Conservation (phyloP, 2,113 vertebrate species). For the Pica pica region DNA sequence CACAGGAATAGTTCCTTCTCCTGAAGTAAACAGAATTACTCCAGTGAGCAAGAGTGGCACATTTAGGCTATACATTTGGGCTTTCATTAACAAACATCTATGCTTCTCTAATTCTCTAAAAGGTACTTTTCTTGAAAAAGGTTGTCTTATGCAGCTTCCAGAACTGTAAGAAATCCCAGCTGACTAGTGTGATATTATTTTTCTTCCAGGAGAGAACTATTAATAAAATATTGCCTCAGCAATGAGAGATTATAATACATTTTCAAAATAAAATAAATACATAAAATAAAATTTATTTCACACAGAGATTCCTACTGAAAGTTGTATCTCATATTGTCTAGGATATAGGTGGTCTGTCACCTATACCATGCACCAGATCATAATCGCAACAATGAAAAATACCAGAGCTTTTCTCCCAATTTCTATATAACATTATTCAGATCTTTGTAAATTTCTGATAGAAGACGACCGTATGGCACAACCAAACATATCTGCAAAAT, state of each 20-base stretch:
- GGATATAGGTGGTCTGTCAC: conserved; percentile 30
- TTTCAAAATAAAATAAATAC: conserved; percentile 39
- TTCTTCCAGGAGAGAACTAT: not conserved
- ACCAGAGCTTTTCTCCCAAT: conserved; percentile 11
- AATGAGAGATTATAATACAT: conserved; percentile 2
- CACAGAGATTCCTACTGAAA: not conserved
- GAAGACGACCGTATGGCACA: conserved; percentile 20
- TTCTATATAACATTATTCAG: conserved; percentile 41
- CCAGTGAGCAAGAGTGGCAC: not conserved
- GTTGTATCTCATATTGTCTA: conserved; percentile 23
- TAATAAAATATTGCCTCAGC: conserved; percentile 46
- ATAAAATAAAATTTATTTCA: conserved; percentile 47
- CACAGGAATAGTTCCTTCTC: not conserved
- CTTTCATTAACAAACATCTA: not conserved
- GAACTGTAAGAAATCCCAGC: not conserved
- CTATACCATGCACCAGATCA: not conserved
- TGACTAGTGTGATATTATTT: not conserved
- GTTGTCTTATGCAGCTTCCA: not conserved
- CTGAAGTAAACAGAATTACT: conserved; percentile 1
- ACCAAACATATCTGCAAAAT: not conserved
- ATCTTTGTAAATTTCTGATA: conserved; percentile 28
- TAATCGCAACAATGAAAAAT: conserved; percentile 8
- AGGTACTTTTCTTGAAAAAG: not conserved
- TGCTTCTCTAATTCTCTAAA: not conserved
- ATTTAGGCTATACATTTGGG: not conserved